Base-by-base conservation (phyloP, 2,888 invertebrate species). In the Caenorhabditis uteleia region DNA sequence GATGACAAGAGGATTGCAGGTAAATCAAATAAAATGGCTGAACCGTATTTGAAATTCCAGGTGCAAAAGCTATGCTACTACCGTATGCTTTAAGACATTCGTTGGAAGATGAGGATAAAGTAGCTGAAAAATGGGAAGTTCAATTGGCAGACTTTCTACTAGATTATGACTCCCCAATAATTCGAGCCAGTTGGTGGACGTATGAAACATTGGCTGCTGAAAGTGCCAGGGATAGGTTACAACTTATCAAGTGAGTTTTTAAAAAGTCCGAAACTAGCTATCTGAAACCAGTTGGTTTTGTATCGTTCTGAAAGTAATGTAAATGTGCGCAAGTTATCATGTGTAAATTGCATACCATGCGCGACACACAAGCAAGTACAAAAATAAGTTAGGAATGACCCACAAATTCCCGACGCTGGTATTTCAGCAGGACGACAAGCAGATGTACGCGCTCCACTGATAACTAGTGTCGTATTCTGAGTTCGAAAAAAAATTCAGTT, bases 101-200 rank as follows among this genome's bases (percentile, higher is more conserved):
- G 1, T 76, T 77, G 0, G 56, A 67, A 20, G 67, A 61, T 27
- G 75, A 77, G 60, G 82, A 82, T 54, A 53, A 45, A 39, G 44
- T 82, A 27, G 82, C 82, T 3, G 79, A 80, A 61, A 77, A 77
- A 50, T 82, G 82, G 82, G 82, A 82, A 60, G 53, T 78, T n/a
- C 66, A 70, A 38, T 54, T 82, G 25, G 77, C 73, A 2, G 69
- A 81, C 33, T 77, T 75, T 46, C 55, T 81, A 5, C 54, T 77
- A 12, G 34, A 70, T 36, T 74, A 74, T 40, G 68, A 74, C n/a
- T 69, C 68, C n/a, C 70, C 70, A 18, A 56, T 70, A 14, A 74
- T 74, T 38, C 59, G 72, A 53, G 62, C 70, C 5, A 68, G 68
- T 59, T 82, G 82, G 82, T 82, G 82, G 82, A 82, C 82, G 10